A percentile compares a stretch with the other conserved stretches of the same genome.
Evolutionary conservation across 2,113 vertebrate species (phyloP).

Genomic region (Struthio camelus): DNA sequence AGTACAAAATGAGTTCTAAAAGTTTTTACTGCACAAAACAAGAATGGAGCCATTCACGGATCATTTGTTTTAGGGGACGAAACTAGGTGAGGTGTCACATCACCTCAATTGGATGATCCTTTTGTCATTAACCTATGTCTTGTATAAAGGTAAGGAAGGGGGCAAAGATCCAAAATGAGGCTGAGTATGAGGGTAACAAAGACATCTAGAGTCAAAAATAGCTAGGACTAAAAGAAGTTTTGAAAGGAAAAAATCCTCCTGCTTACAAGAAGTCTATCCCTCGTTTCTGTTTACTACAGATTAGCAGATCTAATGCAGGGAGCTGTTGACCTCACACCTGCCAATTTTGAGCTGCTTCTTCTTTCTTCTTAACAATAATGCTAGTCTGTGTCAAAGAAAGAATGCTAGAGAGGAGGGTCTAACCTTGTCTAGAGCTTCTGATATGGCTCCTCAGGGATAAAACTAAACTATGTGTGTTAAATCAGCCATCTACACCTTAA

Average conservation of each 20-base stretch:
- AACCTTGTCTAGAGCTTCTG: neutral
- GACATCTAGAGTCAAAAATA: neutral
- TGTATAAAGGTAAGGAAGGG: neutral
- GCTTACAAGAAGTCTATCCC: neutral
- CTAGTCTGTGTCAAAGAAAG: neutral
- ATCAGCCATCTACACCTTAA: neutral
- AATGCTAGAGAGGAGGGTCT: neutral
- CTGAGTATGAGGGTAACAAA: neutral
- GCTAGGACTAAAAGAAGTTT: neutral
- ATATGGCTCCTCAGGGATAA: neutral
- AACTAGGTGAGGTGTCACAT: neutral
- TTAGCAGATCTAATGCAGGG: accelerated
- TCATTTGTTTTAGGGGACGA: neutral
- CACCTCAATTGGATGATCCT: neutral
- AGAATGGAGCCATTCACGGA: neutral
- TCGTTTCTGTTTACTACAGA: neutral
- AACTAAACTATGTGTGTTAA: neutral
- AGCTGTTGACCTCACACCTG: neutral
- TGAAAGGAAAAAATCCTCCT: neutral
- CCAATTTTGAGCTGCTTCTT: neutral
- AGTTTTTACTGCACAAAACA: accelerated
- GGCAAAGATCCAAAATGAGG: neutral
- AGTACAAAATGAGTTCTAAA: neutral
- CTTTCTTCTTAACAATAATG: neutral
- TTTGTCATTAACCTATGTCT: accelerated